Conservation (phyloP, 2,113 vertebrate species). For the Lates calcarifer region DNA sequence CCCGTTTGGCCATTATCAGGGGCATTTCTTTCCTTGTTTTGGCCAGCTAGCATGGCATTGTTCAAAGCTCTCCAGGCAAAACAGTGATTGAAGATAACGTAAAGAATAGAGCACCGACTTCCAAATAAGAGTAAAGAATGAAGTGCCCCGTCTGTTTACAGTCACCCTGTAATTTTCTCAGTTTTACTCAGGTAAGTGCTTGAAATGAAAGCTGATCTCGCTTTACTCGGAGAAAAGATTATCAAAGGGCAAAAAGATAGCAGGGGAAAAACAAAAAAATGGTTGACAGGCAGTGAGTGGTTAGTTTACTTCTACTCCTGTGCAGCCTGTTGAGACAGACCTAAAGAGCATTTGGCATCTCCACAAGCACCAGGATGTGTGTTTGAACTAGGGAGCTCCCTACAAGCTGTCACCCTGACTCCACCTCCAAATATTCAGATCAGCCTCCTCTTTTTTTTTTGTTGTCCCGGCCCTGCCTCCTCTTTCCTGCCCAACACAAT, state of each 20-base stretch:
- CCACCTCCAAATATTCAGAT: conserved; percentile 76
- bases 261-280: background rate
- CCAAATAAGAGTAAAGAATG: background rate
- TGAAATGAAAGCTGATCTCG: background rate
- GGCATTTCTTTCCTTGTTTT: conserved; percentile 67
- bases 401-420: conserved; percentile 56
- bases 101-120: conserved; percentile 3
- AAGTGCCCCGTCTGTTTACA: background rate
- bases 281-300: background rate
- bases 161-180: background rate
- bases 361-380: conserved; percentile 52
- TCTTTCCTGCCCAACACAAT: conserved; percentile 81
- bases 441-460: background rate
- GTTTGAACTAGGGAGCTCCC: conserved; percentile 50
- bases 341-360: conserved; percentile 37
- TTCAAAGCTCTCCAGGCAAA: conserved; percentile 46
- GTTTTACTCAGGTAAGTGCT: background rate
- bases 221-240: background rate
- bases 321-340: conserved; percentile 16
- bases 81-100: conserved; percentile 28
- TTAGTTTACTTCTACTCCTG: conserved; percentile 1
- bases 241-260: background rate
- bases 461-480: conserved; percentile 66
- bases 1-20: conserved; percentile 44
- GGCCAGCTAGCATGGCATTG: conserved; percentile 43